Evolutionary conservation across 2,113 vertebrate genomes (phyloP).

Genomic region (Casuarius casuarius): DNA sequence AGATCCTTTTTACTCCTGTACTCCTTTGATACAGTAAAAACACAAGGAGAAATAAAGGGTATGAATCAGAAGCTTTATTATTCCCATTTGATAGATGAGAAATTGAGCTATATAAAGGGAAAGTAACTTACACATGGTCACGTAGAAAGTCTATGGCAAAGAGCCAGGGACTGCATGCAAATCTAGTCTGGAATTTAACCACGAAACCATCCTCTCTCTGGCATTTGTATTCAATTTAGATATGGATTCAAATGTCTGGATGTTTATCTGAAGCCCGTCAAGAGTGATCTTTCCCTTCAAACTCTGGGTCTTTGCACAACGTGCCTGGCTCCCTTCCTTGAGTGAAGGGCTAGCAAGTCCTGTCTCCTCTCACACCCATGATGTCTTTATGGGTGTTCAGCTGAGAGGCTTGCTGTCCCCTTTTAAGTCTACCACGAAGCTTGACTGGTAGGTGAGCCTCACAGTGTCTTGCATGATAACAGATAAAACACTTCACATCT

Average conservation of each 20-base stretch:
- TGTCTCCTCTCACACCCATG: background rate
- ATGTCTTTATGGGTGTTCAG: background rate
- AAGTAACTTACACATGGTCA: background rate
- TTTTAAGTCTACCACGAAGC: background rate
- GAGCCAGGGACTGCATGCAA: background rate
- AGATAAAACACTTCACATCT: background rate
- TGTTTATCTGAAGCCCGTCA: background rate
- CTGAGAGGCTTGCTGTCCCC: accelerated
- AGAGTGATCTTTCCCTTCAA: background rate
- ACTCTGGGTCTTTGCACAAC: background rate
- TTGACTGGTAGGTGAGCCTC: background rate
- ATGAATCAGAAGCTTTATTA: background rate
- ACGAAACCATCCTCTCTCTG: background rate
- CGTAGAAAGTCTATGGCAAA: background rate
- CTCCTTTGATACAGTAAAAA: background rate
- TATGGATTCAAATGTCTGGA: background rate
- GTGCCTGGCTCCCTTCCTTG: background rate
- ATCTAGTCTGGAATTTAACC: background rate
- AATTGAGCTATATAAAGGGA: background rate
- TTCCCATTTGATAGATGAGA: background rate
- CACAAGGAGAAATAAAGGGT: background rate
- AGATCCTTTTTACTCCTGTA: background rate
- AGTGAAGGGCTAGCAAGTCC: background rate
- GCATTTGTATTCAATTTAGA: background rate
- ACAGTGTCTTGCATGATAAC: accelerated